phyloP scores from a whole-genome alignment of 2,113 vertebrate genomes.

The Limanda limanda region DNA sequence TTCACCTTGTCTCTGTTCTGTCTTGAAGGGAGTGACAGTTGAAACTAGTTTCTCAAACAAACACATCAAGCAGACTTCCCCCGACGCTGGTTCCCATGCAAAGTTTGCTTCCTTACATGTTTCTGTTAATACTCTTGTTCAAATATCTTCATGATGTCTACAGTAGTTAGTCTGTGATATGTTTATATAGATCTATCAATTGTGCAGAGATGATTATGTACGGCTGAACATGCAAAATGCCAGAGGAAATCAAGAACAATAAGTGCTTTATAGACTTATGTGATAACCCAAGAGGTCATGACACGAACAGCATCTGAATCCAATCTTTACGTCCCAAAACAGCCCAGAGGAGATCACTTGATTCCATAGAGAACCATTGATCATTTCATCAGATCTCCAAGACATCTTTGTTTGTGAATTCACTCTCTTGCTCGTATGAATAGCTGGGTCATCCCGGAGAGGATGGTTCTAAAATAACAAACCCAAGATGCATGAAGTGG shows the following conservation, averaged over 20 bases:
- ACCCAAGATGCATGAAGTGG: conserved; percentile 8
- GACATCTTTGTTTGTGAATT: conserved; percentile 30
- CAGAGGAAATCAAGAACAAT: conserved; percentile 11
- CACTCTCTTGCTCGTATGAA: conserved; percentile 10
- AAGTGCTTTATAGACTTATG: neutral
- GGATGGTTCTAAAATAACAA: neutral
- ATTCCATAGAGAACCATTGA: neutral
- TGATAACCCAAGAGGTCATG: conserved; percentile 23
- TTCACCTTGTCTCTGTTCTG: neutral
- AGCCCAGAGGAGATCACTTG: neutral
- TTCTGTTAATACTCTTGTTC: conserved; percentile 6
- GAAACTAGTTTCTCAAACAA: neutral
- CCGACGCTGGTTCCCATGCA: neutral
- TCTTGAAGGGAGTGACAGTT: neutral
- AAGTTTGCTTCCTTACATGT: conserved; percentile 5
- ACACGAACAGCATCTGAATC: conserved; percentile 59
- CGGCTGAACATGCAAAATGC: neutral
- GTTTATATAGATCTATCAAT: too few species aligned
- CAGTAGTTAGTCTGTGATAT: neutral
- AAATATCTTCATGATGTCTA: neutral
- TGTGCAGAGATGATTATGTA: too few species aligned
- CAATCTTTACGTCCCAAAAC: neutral
- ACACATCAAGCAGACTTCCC: conserved; percentile 18
- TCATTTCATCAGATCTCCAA: conserved; percentile 2
- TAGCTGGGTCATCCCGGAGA: conserved; percentile 11